Conservation (phyloP, 2,113 vertebrate genomes). For the Falcunculus frontatus region DNA sequence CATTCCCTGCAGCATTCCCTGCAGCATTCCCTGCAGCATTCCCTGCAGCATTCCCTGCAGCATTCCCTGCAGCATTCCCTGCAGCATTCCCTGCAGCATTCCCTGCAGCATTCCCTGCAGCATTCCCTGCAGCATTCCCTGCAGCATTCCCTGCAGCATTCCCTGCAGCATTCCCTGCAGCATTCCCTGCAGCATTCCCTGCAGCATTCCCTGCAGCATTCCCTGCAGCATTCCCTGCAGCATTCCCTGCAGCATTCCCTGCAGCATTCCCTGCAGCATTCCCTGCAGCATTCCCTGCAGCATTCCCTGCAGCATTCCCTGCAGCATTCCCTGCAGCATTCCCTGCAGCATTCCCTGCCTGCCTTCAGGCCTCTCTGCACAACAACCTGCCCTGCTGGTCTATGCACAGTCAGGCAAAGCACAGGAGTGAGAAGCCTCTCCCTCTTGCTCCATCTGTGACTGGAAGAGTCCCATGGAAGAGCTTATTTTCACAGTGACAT, state of each 20-base stretch:
- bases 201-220: background rate
- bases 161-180: background rate
- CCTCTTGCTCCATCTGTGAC: rapidly evolving
- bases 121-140: background rate
- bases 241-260: background rate
- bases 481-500: background rate
- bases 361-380: background rate
- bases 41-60: background rate
- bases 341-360: background rate
- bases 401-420: rapidly evolving
- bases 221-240: background rate
- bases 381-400: background rate
- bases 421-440: background rate
- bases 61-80: background rate
- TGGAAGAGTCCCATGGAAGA: background rate
- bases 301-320: background rate
- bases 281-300: background rate
- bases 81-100: background rate
- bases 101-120: background rate
- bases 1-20: background rate
- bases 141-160: background rate
- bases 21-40: background rate
- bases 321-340: background rate
- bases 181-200: background rate
- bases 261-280: background rate